Evolutionary conservation across 2,113 vertebrate species (phyloP).

Genomic region (Nesoenas mayeri): DNA sequence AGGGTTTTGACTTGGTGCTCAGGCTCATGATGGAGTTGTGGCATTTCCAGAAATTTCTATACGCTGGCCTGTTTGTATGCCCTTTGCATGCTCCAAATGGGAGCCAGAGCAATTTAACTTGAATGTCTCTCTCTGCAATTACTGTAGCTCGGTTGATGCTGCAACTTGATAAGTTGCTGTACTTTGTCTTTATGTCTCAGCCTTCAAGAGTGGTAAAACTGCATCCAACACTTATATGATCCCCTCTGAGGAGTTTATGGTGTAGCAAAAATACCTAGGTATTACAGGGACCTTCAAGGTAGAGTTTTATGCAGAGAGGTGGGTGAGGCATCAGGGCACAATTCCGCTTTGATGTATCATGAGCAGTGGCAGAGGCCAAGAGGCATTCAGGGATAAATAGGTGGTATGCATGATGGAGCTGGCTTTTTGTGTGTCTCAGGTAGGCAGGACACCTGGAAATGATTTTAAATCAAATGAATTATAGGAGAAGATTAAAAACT

Average conservation of each 20-base stretch:
- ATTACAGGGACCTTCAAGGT: not conserved
- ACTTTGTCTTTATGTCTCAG: not conserved
- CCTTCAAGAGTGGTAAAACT: not conserved
- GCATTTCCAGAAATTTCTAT: not conserved
- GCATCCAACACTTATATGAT: not conserved
- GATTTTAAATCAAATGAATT: not conserved
- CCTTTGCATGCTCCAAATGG: not conserved
- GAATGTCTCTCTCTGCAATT: not conserved
- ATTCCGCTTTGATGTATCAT: not conserved
- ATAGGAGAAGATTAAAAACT: not conserved
- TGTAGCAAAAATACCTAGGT: not conserved
- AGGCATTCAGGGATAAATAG: not conserved
- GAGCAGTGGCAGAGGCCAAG: not conserved
- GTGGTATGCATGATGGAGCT: not conserved
- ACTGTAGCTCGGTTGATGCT: not conserved
- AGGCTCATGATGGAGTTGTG: not conserved
- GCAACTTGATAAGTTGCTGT: not conserved
- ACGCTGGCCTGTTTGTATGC: not conserved
- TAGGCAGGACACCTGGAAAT: not conserved
- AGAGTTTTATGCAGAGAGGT: not conserved
- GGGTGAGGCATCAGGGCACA: not conserved
- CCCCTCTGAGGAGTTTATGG: not conserved
- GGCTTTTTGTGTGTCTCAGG: not conserved
- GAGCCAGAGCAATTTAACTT: not conserved
- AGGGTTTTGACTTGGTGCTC: not conserved